phyloP scores from a whole-genome alignment of 2,888 invertebrate genomes.

The Trimorus sp. region DNA sequence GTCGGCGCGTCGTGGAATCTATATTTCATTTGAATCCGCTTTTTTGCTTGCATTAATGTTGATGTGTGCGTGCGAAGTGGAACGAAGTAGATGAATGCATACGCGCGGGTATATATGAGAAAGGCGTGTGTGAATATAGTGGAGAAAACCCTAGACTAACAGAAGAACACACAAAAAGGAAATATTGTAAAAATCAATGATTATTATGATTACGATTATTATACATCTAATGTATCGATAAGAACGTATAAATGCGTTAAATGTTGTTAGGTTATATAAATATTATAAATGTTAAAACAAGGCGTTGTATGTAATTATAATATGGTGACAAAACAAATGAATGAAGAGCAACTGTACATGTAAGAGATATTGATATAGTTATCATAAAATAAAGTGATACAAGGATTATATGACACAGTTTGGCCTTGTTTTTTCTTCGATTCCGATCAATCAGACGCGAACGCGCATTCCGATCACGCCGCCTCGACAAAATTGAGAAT shows the following conservation, averaged over 20 bases:
- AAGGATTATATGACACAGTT: constrained; percentile 59
- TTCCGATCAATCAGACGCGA: constrained; percentile 38
- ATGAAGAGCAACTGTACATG: constrained; percentile 59
- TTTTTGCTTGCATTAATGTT: constrained; percentile 48
- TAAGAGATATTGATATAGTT: constrained; percentile 67
- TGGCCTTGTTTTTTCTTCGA: constrained; percentile 30
- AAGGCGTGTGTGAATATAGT: constrained; percentile 9
- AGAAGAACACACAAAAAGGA: constrained; percentile 12
- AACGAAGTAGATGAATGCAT: constrained; percentile 45
- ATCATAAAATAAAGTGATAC: constrained; percentile 65
- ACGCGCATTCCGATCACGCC: constrained; percentile 35
- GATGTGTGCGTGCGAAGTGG: constrained; percentile 31
- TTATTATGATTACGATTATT: constrained; percentile 32
- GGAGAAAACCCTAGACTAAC: not conserved
- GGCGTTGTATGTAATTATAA: constrained; percentile 67
- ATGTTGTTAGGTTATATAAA: constrained; percentile 69
- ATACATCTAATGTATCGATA: constrained; percentile 54
- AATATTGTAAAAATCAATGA: constrained; percentile 34
- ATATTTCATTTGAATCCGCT: constrained; percentile 47
- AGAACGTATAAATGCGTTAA: constrained; percentile 66
- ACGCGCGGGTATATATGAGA: constrained; percentile 47
- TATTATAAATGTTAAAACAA: constrained; percentile 68
- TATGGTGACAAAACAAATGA: constrained; percentile 44
- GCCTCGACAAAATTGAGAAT: constrained; percentile 41
- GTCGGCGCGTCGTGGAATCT: constrained; percentile 31